These are phyloP conservation scores for Clamator glandarius DNA, from an alignment of 2,797 vertebrate species.

Conservation along the genomic window DNA sequence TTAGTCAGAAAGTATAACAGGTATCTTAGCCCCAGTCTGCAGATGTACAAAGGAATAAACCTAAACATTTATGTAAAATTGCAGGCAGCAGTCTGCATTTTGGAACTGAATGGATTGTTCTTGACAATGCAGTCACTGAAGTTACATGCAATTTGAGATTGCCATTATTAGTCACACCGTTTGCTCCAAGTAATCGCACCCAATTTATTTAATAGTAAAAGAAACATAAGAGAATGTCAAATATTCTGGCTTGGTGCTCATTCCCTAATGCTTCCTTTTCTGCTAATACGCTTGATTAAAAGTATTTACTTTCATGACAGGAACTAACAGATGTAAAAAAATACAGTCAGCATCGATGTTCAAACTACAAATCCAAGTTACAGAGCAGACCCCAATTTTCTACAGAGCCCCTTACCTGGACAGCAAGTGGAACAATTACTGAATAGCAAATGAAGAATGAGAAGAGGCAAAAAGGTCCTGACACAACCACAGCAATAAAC, in stretches of 20 bases:
- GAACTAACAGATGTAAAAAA: accelerated
- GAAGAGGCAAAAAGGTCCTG: background rate
- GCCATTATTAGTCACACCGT: accelerated
- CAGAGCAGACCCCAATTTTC: background rate
- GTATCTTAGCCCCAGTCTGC: background rate
- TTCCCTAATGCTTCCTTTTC: background rate
- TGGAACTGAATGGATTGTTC: background rate
- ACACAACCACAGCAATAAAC: background rate
- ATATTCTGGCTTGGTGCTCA: accelerated
- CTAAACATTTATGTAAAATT: accelerated
- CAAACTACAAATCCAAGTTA: background rate
- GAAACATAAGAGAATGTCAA: background rate
- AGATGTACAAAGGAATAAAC: background rate
- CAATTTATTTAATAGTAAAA: background rate
- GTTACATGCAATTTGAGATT: background rate
- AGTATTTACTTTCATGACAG: background rate
- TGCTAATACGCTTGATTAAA: background rate
- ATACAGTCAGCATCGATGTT: background rate
- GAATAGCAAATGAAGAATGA: background rate
- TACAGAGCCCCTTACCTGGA: background rate
- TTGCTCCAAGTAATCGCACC: background rate
- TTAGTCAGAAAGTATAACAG: accelerated
- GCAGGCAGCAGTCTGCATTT: background rate
- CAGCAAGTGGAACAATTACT: background rate
- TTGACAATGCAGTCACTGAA: background rate